A percentile compares a stretch with the other conserved stretches of the same genome.
Conservation (phyloP, 1,140 invertebrate genomes). For the Matsumurasca onukii region DNA sequence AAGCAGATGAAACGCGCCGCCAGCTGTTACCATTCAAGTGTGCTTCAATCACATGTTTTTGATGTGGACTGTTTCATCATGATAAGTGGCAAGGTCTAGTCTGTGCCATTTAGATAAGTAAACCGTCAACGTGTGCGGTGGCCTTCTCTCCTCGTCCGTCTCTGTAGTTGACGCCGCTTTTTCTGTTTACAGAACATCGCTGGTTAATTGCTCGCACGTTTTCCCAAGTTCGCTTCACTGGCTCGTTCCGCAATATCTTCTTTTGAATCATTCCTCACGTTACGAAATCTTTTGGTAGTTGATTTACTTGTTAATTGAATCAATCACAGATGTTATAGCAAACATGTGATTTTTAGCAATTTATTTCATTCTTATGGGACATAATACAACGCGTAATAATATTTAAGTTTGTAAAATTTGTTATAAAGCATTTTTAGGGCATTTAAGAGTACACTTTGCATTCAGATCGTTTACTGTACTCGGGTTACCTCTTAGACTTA, state of each 20-base stretch:
- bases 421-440: too few relatives aligned
- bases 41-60: constrained; percentile 20
- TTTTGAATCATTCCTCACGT: too few relatives aligned
- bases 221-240: neutral
- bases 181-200: constrained; percentile 19
- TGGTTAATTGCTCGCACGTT: constrained; percentile 12
- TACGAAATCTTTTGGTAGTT: too few relatives aligned
- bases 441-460: too few relatives aligned
- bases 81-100: constrained; percentile 23
- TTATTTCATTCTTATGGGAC: too few relatives aligned
- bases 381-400: too few relatives aligned
- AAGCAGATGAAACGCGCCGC: constrained; percentile 15
- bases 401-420: too few relatives aligned
- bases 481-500: too few relatives aligned
- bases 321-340: too few relatives aligned
- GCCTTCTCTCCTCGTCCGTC: neutral
- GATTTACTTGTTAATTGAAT: too few relatives aligned
- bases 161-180: neutral
- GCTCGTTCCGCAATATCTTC: neutral
- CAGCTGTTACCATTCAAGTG: constrained; percentile 16
- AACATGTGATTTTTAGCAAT: too few relatives aligned
- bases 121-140: neutral
- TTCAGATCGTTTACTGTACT: too few relatives aligned
- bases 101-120: constrained; percentile 26
- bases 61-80: constrained; percentile 16